These are phyloP conservation scores for Eulacestoma nigropectus DNA, from an alignment of 2,113 vertebrate genomes.

Conservation along the genomic window DNA sequence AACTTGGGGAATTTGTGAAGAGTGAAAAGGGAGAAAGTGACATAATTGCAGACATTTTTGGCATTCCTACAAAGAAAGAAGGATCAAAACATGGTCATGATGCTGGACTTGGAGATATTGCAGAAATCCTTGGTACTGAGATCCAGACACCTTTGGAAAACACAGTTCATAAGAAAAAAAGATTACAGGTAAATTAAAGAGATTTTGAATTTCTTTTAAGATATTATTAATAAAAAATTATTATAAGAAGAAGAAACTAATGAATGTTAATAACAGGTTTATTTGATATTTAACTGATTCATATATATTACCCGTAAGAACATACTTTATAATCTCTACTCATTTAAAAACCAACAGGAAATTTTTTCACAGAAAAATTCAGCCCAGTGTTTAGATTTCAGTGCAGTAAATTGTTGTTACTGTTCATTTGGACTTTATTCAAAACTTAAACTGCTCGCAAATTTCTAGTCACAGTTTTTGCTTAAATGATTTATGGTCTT, in stretches of 20 bases:
- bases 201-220: neutral
- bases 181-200: slow-evolving; percentile 78
- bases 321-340: neutral
- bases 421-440: neutral
- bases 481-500: neutral
- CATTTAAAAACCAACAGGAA: neutral
- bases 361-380: neutral
- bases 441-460: neutral
- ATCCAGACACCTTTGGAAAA: slow-evolving; percentile 82
- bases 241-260: neutral
- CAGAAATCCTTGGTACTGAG: slow-evolving; percentile 85
- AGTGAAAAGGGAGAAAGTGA: slow-evolving; percentile 84
- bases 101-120: slow-evolving; percentile 90
- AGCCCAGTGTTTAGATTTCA: neutral
- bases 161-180: slow-evolving; percentile 85
- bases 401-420: neutral
- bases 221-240: neutral
- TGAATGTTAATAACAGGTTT: neutral
- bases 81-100: slow-evolving; percentile 83
- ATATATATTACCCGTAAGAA: neutral
- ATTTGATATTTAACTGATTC: neutral
- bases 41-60: slow-evolving; percentile 86
- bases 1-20: slow-evolving; percentile 82
- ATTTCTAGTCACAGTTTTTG: neutral
- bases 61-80: slow-evolving; percentile 85